phyloP scores from a whole-genome alignment of 2,888 invertebrate species.

The Machimus atricapillus region DNA sequence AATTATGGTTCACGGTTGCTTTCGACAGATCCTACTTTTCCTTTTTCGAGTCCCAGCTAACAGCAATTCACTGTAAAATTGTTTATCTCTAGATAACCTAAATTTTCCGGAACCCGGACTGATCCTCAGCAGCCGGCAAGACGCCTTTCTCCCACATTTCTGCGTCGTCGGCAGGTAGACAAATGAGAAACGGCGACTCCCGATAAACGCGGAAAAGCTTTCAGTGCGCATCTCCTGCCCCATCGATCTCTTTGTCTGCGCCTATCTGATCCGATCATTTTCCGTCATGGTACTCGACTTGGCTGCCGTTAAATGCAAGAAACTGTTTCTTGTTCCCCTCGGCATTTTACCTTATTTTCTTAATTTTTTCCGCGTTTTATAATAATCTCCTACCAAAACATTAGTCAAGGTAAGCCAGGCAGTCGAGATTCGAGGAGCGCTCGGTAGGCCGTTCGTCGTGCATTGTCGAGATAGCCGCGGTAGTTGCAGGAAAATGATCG shows the following conservation, averaged over 20 bases:
- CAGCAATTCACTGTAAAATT: not conserved
- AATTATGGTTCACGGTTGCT: not conserved
- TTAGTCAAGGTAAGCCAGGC: not conserved
- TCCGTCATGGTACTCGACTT: slow-evolving; percentile 22
- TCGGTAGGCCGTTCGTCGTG: not conserved
- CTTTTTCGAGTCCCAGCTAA: not conserved
- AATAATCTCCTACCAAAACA: slow-evolving; percentile 9
- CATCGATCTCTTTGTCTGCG: slow-evolving; percentile 22
- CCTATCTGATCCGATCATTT: slow-evolving; percentile 20
- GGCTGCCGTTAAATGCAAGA: slow-evolving; percentile 11
- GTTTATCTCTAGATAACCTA: not conserved
- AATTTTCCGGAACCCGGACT: not conserved
- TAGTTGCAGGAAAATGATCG: not conserved
- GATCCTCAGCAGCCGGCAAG: not conserved
- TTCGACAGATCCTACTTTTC: not conserved
- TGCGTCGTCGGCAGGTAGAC: not conserved
- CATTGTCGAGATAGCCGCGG: not conserved
- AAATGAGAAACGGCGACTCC: not conserved
- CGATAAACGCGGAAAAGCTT: slow-evolving; percentile 19
- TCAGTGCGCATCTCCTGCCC: slow-evolving; percentile 22
- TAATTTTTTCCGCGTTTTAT: slow-evolving; percentile 16
- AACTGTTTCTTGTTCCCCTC: not conserved
- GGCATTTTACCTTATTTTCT: slow-evolving; percentile 3
- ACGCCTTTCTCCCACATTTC: not conserved
- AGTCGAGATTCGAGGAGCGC: not conserved